phyloP scores from a whole-genome alignment of 2,888 invertebrate species.

The Papilio demoleus region DNA sequence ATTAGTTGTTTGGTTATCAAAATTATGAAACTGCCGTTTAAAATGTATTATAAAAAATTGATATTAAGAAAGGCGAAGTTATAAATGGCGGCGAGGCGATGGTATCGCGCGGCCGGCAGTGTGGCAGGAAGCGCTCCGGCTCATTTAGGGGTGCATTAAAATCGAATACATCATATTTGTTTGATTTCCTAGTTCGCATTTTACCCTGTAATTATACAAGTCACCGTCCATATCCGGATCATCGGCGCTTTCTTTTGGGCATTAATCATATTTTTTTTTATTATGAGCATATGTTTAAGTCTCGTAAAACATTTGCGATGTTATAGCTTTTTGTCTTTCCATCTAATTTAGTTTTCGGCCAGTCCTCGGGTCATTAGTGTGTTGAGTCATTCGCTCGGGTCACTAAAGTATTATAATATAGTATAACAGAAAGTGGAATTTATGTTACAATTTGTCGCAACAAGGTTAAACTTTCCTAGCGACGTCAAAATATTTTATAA shows the following conservation, averaged over 20 bases:
- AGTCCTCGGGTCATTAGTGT: slow-evolving; percentile 76
- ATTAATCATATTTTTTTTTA: slow-evolving; percentile 82
- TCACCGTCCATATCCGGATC: slow-evolving; percentile 78
- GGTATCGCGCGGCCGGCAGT: slow-evolving; percentile 49
- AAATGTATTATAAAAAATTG: slow-evolving; percentile 54
- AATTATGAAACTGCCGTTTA: slow-evolving; percentile 75
- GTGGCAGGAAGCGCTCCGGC: slow-evolving; percentile 80
- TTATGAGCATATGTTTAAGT: slow-evolving; percentile 79
- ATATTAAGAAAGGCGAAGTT: slow-evolving; percentile 67
- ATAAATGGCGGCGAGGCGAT: slow-evolving; percentile 66
- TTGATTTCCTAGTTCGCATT: slow-evolving; percentile 83
- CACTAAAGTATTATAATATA: slow-evolving; percentile 51
- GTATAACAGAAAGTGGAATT: slow-evolving; percentile 60
- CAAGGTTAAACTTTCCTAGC: slow-evolving; percentile 49
- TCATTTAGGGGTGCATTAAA: slow-evolving; percentile 84
- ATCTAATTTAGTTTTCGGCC: slow-evolving; percentile 76
- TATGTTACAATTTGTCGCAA: slow-evolving; percentile 62
- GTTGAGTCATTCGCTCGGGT: slow-evolving; percentile 57
- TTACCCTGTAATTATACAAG: slow-evolving; percentile 83
- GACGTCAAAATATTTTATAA: slow-evolving; percentile 45
- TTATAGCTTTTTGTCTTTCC: slow-evolving; percentile 75
- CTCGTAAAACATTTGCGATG: slow-evolving; percentile 77
- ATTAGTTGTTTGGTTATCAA: slow-evolving; percentile 70
- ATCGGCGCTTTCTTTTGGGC: slow-evolving; percentile 77
- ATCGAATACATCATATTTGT: slow-evolving; percentile 85